Base-by-base conservation (phyloP, 1,140 invertebrate species). In the Drosophila lowei region DNA sequence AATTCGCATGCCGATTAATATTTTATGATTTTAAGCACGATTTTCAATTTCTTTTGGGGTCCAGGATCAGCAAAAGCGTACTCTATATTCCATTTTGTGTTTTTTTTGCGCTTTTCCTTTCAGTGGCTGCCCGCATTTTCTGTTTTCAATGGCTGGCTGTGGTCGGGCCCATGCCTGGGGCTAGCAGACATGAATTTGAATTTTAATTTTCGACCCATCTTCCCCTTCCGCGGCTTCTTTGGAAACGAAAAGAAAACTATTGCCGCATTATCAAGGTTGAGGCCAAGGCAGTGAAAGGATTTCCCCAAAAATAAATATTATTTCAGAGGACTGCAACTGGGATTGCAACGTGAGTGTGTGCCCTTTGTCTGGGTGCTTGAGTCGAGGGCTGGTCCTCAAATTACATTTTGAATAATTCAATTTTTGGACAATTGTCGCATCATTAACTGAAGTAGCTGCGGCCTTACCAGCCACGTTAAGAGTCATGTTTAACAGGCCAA, bases 11-110 rank as follows among this genome's bases (percentile, higher is more conserved):
- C 13, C 65, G 59, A 75, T 88, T 86, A 88, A 88, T 88, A 81
- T 60, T 88, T 86, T 72, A 86, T 81, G 67, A 86, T 81, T 86
- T 86, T 41, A 57, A 18, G 78, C 81, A 86, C 78, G 81, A 86
- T 77, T 86, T 72, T 77, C 77, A 50, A 85, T 86, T 76, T 85
- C 48, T 34, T 18, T 30, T 28, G 38, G 42, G 18, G 28, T 43
- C 18, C 11, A 54, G 55, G 30, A 57, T 15, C 25, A 77, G 74
- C 66, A 61, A 81, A 81, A 81, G 78, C 11, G 41, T 38, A 8
- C 34, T 25, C 11, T 13, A 18, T 46, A 6, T 57, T 16, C 30
- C 9, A 56, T 53, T 15, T 57, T 60, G n/a, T n/a, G n/a, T n/a
- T 52, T 70, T 64, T 61, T 58, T 54, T 34, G 1, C n/a, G 28